These are phyloP conservation scores for Calephelis virginiensis DNA, from an alignment of 1,140 invertebrate genomes.

Conservation along the genomic window DNA sequence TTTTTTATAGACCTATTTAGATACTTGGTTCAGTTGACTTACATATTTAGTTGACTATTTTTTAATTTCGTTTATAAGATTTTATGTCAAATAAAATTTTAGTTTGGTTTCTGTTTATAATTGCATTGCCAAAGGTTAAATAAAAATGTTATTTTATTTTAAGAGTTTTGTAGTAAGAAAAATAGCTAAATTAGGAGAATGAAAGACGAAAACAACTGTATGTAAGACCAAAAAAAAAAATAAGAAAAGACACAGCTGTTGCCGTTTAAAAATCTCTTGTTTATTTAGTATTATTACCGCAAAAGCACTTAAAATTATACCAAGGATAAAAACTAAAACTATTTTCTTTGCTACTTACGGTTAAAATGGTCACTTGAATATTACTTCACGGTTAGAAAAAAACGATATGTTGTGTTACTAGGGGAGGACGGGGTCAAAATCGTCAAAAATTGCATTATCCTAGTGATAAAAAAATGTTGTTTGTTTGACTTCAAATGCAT, in stretches of 20 bases:
- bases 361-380: neutral
- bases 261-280: too few relatives aligned
- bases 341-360: too few relatives aligned
- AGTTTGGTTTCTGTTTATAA: conserved; percentile 21
- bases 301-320: conserved; percentile 16
- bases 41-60: conserved; percentile 21
- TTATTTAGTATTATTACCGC: neutral
- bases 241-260: too few relatives aligned
- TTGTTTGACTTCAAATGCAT: too few relatives aligned
- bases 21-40: conserved; percentile 13
- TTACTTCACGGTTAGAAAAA: conserved; percentile 19
- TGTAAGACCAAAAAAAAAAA: too few relatives aligned
- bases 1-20: conserved; percentile 21
- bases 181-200: too few relatives aligned
- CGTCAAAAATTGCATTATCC: conserved; percentile 9
- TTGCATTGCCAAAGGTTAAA: conserved; percentile 11
- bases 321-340: neutral
- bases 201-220: too few relatives aligned
- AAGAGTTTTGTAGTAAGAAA: too few relatives aligned
- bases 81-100: conserved; percentile 23
- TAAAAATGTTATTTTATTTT: too few relatives aligned
- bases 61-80: conserved; percentile 22
- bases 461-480: neutral
- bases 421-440: too few relatives aligned
- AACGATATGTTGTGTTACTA: neutral